A percentile compares a stretch with the other conserved stretches of the same genome.
Conservation (phyloP, 2,113 vertebrate species). For the Meriones unguiculatus region DNA sequence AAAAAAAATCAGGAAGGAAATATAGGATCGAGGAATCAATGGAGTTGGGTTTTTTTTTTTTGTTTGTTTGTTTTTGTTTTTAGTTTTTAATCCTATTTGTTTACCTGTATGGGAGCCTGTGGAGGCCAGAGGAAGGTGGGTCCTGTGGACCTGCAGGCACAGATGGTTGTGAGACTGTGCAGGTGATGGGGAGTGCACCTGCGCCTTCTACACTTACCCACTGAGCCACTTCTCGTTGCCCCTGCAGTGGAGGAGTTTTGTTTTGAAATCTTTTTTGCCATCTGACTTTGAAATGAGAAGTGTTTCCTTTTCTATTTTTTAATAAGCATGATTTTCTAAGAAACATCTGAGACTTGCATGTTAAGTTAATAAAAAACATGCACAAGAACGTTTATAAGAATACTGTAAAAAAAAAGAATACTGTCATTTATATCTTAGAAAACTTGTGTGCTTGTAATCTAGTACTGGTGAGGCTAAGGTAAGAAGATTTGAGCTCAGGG, state of each 20-base stretch:
- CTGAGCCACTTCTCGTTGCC: not conserved
- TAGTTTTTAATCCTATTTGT: no score
- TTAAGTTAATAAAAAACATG: no score
- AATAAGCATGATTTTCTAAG: no score
- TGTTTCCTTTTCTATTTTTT: no score
- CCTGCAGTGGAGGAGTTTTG: no score
- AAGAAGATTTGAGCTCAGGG: no score
- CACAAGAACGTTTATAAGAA: not conserved
- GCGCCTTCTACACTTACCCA: not conserved
- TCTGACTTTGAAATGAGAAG: no score
- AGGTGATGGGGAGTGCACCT: not conserved
- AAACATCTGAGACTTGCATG: no score
- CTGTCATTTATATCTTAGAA: conserved; percentile 7
- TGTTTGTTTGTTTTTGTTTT: no score
- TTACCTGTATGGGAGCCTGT: not conserved
- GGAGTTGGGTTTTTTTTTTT: not conserved
- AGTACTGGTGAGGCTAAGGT: no score
- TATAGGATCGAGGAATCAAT: not conserved
- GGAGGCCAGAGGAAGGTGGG: not conserved
- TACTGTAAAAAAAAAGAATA: not conserved
- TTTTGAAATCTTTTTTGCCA: no score
- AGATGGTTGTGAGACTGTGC: not conserved
- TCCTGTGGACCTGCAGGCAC: not conserved
- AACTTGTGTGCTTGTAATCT: not conserved
- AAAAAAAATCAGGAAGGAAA: not conserved